phyloP scores from a whole-genome alignment of 92 coral and sea anemone genomes.

The Parazoanthus darwini region DNA sequence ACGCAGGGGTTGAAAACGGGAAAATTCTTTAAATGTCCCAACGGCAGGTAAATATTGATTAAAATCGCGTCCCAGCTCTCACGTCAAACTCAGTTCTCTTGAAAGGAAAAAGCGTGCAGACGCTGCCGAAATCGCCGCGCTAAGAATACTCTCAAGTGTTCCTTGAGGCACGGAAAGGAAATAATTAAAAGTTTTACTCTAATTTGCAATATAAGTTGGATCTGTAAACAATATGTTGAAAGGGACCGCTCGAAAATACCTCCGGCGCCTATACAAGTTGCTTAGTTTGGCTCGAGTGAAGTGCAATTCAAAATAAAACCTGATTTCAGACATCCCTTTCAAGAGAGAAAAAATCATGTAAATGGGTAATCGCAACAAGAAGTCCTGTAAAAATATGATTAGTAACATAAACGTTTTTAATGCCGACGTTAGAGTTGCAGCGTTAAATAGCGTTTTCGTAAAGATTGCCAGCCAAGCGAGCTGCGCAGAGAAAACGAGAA shows the following conservation, averaged over 20 bases:
- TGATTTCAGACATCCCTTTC: background rate
- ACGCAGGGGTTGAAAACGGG: conserved; percentile 1
- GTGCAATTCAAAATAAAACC: conserved; percentile 22
- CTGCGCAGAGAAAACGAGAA: background rate
- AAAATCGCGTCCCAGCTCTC: conserved; percentile 14
- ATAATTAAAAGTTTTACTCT: conserved; percentile 82
- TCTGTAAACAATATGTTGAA: conserved; percentile 91
- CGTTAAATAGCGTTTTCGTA: background rate
- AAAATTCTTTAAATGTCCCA: conserved; percentile 13
- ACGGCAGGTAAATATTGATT: conserved; percentile 22
- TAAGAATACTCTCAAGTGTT: conserved; percentile 40
- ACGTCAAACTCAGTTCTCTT: conserved; percentile 25
- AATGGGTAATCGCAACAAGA: background rate
- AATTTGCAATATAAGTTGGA: conserved; percentile 88
- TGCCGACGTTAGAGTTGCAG: background rate
- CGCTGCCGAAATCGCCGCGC: conserved; percentile 1
- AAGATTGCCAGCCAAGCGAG: background rate
- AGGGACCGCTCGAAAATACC: conserved; percentile 70
- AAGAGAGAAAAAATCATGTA: background rate
- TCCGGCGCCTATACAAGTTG: conserved; percentile 39
- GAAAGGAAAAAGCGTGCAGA: conserved; percentile 8
- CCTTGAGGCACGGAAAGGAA: conserved; percentile 39
- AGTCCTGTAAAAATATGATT: background rate
- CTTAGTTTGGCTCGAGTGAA: conserved; percentile 37
- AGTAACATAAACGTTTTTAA: background rate